Evolutionary conservation across 1,140 invertebrate genomes (phyloP).

Genomic region (Cydia amplana): DNA sequence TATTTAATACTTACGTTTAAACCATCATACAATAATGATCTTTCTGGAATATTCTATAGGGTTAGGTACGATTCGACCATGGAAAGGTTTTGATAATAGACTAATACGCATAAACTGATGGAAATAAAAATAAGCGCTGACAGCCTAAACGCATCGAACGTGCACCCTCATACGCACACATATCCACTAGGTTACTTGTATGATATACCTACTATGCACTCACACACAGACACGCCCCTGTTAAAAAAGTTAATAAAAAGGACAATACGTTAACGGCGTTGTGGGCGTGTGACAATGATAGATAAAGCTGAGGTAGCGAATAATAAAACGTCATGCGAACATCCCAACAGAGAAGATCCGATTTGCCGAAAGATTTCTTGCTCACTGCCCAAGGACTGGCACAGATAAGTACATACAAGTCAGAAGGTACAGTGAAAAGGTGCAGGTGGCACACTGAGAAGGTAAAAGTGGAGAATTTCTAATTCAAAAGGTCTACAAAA

Average conservation of each 20-base stretch:
- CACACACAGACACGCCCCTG: background rate
- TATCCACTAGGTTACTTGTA: background rate
- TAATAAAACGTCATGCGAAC: conserved; percentile 49
- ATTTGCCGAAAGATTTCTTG: conserved; percentile 37
- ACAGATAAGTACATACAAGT: background rate
- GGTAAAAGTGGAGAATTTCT: no score
- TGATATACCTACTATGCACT: conserved; percentile 17
- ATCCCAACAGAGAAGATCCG: conserved; percentile 36
- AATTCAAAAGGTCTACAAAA: no score
- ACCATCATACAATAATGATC: no score
- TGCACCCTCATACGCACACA: conserved; percentile 3
- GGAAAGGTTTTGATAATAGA: background rate
- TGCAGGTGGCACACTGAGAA: no score
- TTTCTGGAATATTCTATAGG: no score
- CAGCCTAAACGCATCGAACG: background rate
- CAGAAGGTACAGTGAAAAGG: background rate
- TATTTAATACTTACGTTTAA: no score
- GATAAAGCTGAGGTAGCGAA: conserved; percentile 44
- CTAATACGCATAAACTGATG: background rate
- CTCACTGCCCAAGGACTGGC: conserved; percentile 15
- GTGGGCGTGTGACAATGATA: conserved; percentile 44
- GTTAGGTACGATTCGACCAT: no score
- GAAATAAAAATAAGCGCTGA: conserved; percentile 11
- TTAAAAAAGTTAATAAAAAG: conserved; percentile 32
- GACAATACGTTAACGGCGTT: conserved; percentile 26